Evolutionary conservation across 2,113 vertebrate species (phyloP), one percentile per base, ranked within the genome.

Genomic region (Cyrtonyx montezumae): DNA sequence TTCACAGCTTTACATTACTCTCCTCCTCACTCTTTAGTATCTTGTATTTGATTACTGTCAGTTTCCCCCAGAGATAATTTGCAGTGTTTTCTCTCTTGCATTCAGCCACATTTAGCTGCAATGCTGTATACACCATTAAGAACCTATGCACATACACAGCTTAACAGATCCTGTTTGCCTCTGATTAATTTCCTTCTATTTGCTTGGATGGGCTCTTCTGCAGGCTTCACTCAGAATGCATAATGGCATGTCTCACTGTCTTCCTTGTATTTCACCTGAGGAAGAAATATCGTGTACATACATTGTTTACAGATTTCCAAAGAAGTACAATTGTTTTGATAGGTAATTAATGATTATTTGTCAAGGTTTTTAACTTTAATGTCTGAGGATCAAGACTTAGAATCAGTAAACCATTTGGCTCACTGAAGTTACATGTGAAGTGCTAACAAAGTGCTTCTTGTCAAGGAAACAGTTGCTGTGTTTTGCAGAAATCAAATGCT

Each of bases 401-500:
- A 86, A 55, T 13, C 58, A 63, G 3, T 45, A 45, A 58, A 28
- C 71, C 22, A 75, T 78, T 81, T 81, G 32, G 23, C 45, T 48
- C 48, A 40, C 56, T 53, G 32, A 11, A 14, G 22, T 77, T 63
- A 56, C 43, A 28, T 15, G 14, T 78, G 56, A 93, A 92, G 51
- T 46, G 55, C 40, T 71, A 73, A 16, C 83, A 36, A 34, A 6
- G 6, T 28, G 19, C 9, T 77, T 79, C 40, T 67, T 19, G 26
- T 49, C 34, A 75, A 76, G n/a, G 17, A 91, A 91, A 40, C 32
- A 74, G 36, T 21, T 79, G 30, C 9, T 70, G 19, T 63, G 36
- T 70, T 93, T 83, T 79, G 61, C 23, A 73, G 21, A 84, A 82
- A 13, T 66, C 36, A 59, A 84, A 93, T 91, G 25, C 32, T 92